Conservation (phyloP, 2,888 invertebrate genomes). For the Plebejus melissa region DNA sequence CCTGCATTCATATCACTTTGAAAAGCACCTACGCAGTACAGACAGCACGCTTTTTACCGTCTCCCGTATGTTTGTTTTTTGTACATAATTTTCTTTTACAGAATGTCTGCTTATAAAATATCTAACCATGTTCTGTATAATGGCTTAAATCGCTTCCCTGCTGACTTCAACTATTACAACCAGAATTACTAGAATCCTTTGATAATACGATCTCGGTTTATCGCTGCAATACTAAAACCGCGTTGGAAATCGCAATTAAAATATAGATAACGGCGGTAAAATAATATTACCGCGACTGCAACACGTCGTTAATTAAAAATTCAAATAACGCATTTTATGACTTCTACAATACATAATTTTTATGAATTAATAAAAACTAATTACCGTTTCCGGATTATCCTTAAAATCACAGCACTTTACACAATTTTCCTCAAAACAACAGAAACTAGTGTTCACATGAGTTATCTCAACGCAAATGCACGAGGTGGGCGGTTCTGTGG, state of each 20-base stretch:
- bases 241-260: constrained; percentile 1
- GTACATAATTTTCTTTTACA: too few species aligned
- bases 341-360: not conserved
- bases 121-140: not conserved
- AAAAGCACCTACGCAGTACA: not conserved
- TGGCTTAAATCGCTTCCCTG: not conserved
- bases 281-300: not conserved
- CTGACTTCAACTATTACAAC: not conserved
- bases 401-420: not conserved
- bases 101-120: not conserved
- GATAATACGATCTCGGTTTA: not conserved
- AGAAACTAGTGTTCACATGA: constrained; percentile 16
- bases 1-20: not conserved
- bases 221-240: not conserved
- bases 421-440: constrained; percentile 7
- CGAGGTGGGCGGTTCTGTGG: constrained; percentile 12
- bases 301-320: not conserved
- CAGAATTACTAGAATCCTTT: not conserved
- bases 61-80: not conserved
- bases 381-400: constrained; percentile 2
- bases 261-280: not conserved
- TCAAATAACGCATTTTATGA: not conserved
- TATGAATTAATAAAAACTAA: constrained; percentile 2
- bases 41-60: not conserved
- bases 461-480: constrained; percentile 13